Evolutionary conservation across 2,113 vertebrate genomes (phyloP).

Genomic region (Chinchilla lanigera): DNA sequence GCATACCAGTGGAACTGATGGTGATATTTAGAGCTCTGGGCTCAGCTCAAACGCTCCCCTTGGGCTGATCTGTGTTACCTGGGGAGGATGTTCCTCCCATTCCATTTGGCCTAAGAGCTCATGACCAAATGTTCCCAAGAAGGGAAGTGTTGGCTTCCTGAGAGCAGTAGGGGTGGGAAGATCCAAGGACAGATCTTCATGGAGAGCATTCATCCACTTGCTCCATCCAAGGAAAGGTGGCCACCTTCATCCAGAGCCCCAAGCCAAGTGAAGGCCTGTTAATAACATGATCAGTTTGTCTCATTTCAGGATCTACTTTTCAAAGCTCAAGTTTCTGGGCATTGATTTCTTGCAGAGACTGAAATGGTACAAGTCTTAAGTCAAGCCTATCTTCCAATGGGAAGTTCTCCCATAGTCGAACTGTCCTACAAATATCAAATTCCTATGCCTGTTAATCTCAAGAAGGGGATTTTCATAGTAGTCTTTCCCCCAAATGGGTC

Average conservation of each 20-base stretch:
- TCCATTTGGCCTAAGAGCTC: not conserved
- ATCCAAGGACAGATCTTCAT: not conserved
- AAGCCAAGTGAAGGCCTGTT: not conserved
- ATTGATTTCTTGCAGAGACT: not conserved
- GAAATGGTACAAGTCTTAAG: not conserved
- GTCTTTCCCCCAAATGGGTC: not conserved
- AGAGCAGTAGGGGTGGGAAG: not conserved
- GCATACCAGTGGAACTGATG: not conserved
- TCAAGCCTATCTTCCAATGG: not conserved
- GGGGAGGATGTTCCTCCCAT: not conserved
- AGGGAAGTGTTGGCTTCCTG: not conserved
- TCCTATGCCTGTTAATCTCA: not conserved
- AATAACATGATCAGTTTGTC: not conserved
- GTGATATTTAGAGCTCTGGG: not conserved
- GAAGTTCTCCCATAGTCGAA: not conserved
- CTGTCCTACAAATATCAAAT: not conserved
- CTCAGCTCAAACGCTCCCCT: not conserved
- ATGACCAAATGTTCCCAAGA: not conserved
- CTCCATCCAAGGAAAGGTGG: not conserved
- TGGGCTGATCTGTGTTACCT: not conserved
- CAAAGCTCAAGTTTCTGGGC: not conserved
- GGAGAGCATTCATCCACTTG: not conserved
- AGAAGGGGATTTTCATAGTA: not conserved
- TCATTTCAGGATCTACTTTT: not conserved
- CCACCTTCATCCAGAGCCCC: not conserved